A percentile compares a stretch with the other conserved stretches of the same genome.
These are phyloP conservation scores for Cybosia mesomella DNA, from an alignment of 2,888 invertebrate species.

Conservation along the genomic window DNA sequence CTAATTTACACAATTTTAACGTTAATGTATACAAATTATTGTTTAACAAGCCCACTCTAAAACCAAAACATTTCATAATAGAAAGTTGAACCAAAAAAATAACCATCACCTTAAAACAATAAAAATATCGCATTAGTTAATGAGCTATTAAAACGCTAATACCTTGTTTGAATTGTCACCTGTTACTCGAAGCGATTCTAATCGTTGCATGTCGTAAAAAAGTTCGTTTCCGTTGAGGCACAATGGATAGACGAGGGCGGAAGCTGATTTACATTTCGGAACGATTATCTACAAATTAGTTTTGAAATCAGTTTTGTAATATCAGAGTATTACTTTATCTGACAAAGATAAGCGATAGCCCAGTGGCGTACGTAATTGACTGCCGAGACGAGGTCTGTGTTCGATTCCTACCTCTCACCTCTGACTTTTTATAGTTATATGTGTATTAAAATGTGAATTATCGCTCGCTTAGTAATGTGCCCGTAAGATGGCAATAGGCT, in stretches of 20 bases:
- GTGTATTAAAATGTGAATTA: no score
- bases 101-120: constrained; percentile 23
- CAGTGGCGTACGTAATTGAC: no score
- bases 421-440: no score
- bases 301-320: background rate
- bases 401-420: no score
- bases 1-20: constrained; percentile 4
- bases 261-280: constrained; percentile 18
- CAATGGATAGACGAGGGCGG: constrained; percentile 21
- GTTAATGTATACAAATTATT: constrained; percentile 5
- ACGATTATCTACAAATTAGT: background rate
- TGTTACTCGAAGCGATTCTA: constrained; percentile 46
- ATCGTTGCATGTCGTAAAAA: constrained; percentile 50
- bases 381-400: no score
- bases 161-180: constrained; percentile 50
- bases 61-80: constrained; percentile 10
- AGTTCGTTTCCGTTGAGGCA: constrained; percentile 30
- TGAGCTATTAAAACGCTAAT: constrained; percentile 34
- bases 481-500: no score
- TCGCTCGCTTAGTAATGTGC: no score
- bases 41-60: background rate
- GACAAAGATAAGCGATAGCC: no score
- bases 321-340: background rate
- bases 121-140: constrained; percentile 17
- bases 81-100: constrained; percentile 31